Conservation (phyloP, 2,888 invertebrate species). For the Ochropleura plecta region DNA sequence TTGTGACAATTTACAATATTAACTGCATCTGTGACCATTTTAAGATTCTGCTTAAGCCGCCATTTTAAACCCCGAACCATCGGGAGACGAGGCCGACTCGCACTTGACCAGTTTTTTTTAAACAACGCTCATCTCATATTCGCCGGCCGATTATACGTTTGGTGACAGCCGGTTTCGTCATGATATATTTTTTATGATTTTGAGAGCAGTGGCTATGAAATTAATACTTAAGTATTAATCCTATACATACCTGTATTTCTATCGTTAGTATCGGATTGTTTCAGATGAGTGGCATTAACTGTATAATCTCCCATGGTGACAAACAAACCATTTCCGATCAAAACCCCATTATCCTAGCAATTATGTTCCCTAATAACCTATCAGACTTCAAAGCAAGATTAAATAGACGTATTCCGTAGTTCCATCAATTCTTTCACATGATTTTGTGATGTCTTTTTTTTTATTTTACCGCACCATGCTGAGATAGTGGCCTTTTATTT, state of each 20-base stretch:
- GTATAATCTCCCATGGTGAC: not conserved
- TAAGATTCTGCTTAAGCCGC: no score
- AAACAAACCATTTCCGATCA: conserved; percentile 13
- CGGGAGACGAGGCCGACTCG: no score
- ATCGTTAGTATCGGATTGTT: not conserved
- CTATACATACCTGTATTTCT: not conserved
- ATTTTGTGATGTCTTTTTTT: no score
- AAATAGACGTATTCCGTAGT: not conserved
- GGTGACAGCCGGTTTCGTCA: no score
- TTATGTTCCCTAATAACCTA: not conserved
- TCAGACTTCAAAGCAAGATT: not conserved
- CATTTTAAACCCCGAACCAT: no score
- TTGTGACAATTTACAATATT: no score
- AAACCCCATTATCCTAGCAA: not conserved
- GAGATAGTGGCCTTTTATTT: no score
- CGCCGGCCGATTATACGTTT: no score
- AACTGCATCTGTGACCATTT: no score
- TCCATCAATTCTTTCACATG: not conserved
- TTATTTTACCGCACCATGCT: no score
- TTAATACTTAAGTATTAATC: not conserved
- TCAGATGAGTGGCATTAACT: not conserved
- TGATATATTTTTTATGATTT: not conserved
- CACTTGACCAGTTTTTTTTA: no score
- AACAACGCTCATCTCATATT: no score
- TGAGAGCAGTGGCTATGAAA: not conserved